Evolutionary conservation across 2,797 vertebrate species (phyloP), one percentile per base, ranked within the genome.

Genomic region (Tragopan temminckii): DNA sequence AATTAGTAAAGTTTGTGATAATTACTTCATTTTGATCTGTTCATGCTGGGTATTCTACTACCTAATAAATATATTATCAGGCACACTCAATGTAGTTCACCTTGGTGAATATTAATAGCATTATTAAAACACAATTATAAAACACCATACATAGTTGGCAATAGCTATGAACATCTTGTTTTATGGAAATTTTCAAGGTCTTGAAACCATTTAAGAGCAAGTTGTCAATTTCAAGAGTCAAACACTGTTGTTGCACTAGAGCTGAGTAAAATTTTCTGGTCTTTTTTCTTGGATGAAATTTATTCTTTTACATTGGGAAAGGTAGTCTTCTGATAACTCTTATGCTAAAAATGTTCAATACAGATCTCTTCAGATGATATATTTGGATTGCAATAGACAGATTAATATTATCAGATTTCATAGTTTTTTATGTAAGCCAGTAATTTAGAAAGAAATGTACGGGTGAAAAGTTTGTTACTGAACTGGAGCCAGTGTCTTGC

Each of bases 121-220:
- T 75, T 86, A 88, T 94, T 93, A 91, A 94, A 94, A 76, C 29
- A 72, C 29, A 78, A 81, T 89, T 91, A 71, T 36, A 76, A 67
- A 71, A 57, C 53, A 75, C 3, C 10, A 50, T 58, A 46, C 24
- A 29, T 46, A 81, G 43, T 15, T 59, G 50, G 12, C 53, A 95
- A 94, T 69, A 95, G 33, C 13, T 81, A 64, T 17, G 69, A 83
- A 63, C 38, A 74, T 12, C 12, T 71, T 72, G 53, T 45, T 81
- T 89, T 75, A 67, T 9, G 45, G 48, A 80, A 80, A 72, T 72
- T 72, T 68, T 90, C 76, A 80, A 90, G 67, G 72, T 93, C 66
- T 40, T 87, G 43, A 88, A 90, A 88, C n/a, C 19, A 55, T 81
- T 72, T 72, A 64, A 20, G 45, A 77, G 12, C 5, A 69, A 66